Percentiles rank a stretch among this genome's conserved stretches.
Evolutionary conservation across 2,113 vertebrate genomes (phyloP).

Genomic region (Melanostigma gelatinosum): DNA sequence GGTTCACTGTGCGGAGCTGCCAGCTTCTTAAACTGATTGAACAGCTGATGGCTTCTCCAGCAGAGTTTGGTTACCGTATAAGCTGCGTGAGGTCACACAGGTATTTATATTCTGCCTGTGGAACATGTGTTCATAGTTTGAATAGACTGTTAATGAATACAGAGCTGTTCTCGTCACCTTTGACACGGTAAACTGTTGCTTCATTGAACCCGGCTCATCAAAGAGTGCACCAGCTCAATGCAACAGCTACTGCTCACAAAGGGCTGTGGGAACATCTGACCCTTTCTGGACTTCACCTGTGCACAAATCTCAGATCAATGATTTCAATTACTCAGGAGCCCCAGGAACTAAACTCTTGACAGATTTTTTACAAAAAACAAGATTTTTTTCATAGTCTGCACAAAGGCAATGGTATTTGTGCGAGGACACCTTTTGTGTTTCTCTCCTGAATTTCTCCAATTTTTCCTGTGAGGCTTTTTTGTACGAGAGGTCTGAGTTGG

Average conservation of each 20-base stretch:
- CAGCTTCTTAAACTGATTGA: slow-evolving; percentile 50
- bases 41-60: slow-evolving; percentile 30
- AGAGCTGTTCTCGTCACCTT: not conserved
- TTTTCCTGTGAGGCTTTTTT: too few species aligned
- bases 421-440: too few species aligned
- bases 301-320: too few species aligned
- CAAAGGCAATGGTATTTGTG: too few species aligned
- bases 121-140: not conserved
- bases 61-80: not conserved
- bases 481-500: too few species aligned
- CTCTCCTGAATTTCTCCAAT: too few species aligned
- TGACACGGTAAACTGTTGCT: not conserved
- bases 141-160: not conserved
- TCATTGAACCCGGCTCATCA: not conserved
- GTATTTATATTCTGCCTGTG: not conserved
- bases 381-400: too few species aligned
- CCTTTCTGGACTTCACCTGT: not conserved
- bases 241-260: not conserved
- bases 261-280: not conserved
- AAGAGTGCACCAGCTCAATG: not conserved
- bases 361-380: too few species aligned
- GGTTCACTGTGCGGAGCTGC: not conserved
- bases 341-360: too few species aligned
- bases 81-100: not conserved
- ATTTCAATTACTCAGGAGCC: too few species aligned